phyloP scores from a whole-genome alignment of 2,888 invertebrate genomes.

The Drosophila kuntzei region DNA sequence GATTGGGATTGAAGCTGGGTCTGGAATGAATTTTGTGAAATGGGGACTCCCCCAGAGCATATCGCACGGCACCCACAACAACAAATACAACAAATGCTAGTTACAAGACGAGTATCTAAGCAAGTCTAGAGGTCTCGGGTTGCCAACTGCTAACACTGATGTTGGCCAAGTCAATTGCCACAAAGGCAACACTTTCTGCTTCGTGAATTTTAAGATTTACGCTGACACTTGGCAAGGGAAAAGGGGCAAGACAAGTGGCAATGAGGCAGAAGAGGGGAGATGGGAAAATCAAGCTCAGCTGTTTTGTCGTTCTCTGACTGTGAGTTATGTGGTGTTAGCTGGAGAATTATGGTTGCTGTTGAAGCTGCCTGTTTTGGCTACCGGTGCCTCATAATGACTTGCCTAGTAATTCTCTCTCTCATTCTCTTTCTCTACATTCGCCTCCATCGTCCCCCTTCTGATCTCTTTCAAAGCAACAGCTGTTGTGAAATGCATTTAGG shows the following conservation, averaged over 20 bases:
- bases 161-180: constrained; percentile 68
- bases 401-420: constrained; percentile 9
- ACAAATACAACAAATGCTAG: constrained; percentile 36
- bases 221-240: constrained; percentile 69
- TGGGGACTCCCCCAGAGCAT: constrained; percentile 11
- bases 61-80: constrained; percentile 55
- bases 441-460: neutral
- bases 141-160: constrained; percentile 31
- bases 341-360: constrained; percentile 42
- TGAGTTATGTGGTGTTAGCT: constrained; percentile 69
- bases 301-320: constrained; percentile 57
- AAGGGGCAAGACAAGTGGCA: neutral
- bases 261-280: neutral
- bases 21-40: neutral
- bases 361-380: constrained; percentile 38
- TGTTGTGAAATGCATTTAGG: constrained; percentile 48
- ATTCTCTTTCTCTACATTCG: neutral
- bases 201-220: constrained; percentile 77
- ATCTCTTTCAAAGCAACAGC: constrained; percentile 31
- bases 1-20: constrained; percentile 17
- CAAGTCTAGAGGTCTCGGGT: constrained; percentile 10
- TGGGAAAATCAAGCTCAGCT: constrained; percentile 52
- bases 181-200: constrained; percentile 75
- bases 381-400: constrained; percentile 34
- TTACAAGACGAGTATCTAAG: constrained; percentile 25